Conservation (phyloP, 1,140 invertebrate genomes). For the Dinoponera quadriceps region DNA sequence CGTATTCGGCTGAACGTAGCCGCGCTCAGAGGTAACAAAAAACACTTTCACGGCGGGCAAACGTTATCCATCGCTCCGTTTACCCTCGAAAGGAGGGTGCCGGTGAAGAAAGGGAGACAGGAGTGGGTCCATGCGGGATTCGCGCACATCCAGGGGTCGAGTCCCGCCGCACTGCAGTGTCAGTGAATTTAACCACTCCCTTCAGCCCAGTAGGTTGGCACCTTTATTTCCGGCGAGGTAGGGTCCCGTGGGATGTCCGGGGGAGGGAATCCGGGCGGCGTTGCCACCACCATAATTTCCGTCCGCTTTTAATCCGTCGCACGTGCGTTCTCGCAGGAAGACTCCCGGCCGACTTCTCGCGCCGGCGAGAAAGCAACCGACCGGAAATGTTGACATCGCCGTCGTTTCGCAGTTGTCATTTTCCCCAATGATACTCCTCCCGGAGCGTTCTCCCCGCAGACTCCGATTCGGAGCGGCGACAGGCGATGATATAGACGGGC, state of each 20-base stretch:
- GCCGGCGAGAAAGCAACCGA: constrained; percentile 26
- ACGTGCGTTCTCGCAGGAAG: constrained; percentile 56
- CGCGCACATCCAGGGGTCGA: constrained; percentile 25
- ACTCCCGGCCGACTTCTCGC: constrained; percentile 34
- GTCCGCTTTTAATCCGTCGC: constrained; percentile 68
- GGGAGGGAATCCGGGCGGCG: constrained; percentile 45
- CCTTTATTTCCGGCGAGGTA: constrained; percentile 75
- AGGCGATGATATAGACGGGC: background rate
- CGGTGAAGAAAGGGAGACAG: constrained; percentile 2
- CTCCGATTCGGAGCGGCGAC: background rate
- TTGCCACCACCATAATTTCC: constrained; percentile 73
- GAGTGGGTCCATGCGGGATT: constrained; percentile 8
- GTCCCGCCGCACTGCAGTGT: constrained; percentile 38
- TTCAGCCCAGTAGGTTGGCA: constrained; percentile 63
- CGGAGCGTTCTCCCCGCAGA: background rate
- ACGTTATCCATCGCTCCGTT: constrained; percentile 34
- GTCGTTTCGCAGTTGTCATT: constrained; percentile 6
- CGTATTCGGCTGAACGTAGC: background rate
- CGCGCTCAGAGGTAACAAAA: background rate
- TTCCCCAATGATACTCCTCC: constrained; percentile 13
- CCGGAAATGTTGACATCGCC: constrained; percentile 23
- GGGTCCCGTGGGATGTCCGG: constrained; percentile 59
- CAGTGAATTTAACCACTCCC: constrained; percentile 61
- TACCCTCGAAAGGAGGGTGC: constrained; percentile 23
- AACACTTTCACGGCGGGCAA: constrained; percentile 18